Evolutionary conservation across 1,140 invertebrate genomes (phyloP), one percentile per base, ranked within the genome.

Genomic region (Sminthurides bifidus): DNA sequence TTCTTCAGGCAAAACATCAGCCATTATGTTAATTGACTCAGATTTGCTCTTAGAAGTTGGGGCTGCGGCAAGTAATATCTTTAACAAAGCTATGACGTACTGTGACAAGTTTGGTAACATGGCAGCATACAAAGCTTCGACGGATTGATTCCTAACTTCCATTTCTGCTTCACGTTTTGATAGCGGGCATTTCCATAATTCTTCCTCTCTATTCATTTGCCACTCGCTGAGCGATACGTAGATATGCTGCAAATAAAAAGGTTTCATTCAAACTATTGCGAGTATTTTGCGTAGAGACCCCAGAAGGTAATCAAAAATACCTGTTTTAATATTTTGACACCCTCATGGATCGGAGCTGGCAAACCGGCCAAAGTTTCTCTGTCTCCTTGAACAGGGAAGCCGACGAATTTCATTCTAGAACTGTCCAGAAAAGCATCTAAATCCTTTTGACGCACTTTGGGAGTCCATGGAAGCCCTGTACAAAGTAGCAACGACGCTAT

Each of bases 11-110:
- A 98, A 71, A 38, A 98, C 85, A 75, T 98, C 96, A 43, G 91
- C 84, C 80, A 98, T 84, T 35, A 99, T 96, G 73, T 98, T 98
- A 65, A 98, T 92, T 49, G 92, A 94, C 70, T 98, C 95, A 27
- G 89, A 92, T 76, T 98, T 98, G 17, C 92, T 83, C 74, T 97
- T 98, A 19, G 90, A 95, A 3, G 93, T 97, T 0, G 95, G 94
- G 17, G 93, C 90, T 44, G 94, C 92, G 43, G 94, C 95, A 40
- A 99, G 75, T 23, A 99, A 76, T 65, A 99, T 92, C 77, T 99
- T 99, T 17, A 99, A 72, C 19, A 98, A 69, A 19, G 92, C 90
- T 65, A 98, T 98, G 84, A 95, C 92, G 68, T 95, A 93, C 67
- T 97, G 92, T 33, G 92, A 90, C 64, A 97, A 74, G 72, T 88